Evolutionary conservation across 2,888 invertebrate genomes (phyloP), one percentile per base, ranked within the genome.

Genomic region (Cyrtodaria siliqua): DNA sequence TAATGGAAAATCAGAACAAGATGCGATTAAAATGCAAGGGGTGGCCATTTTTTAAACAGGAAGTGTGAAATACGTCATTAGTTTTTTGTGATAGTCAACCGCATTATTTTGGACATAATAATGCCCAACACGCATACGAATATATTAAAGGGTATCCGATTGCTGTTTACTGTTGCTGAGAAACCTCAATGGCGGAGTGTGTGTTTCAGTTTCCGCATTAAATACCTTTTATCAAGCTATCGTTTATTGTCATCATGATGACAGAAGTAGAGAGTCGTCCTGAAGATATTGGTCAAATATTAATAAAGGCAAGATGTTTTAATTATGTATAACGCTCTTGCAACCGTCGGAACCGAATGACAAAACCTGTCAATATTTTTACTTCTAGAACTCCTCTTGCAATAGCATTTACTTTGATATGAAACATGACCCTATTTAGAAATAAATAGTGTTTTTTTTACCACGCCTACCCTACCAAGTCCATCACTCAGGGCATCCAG

Each of bases 221-320:
- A 33, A 33, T 4, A 33, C 33, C 33, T 33, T 33, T 33, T 33
- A 8, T 33, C 4, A 33, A 33, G 4, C 12, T 33, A 33, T 12
- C 33, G 6, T 33, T 33, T 33, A 33, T 20, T 23, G 38, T n/a
- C 27, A 69, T 53, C 24, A 82, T 69, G 29, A 89, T 90, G 90
- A 88, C 87, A 33, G 90, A 90, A 55, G 63, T 88, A 40, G 87
- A 89, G 66, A 78, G 84, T 4, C 83, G 87, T 20, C 86, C 91
- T 12, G 90, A 91, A 62, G 91, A 91, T 77, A 89, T 92, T 53
- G 92, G 92, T 53, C 89, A 92, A 74, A 91, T 91, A 42, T 83
- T 92, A 49, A 87, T 92, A n/a, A 90, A 91, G 87, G 92, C 90
- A 84, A 67, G n/a, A 33, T 12, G 12, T 33, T 33, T 33, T 33